Evolutionary conservation across 2,888 invertebrate species (phyloP).

Genomic region (Megastigmus dorsalis): DNA sequence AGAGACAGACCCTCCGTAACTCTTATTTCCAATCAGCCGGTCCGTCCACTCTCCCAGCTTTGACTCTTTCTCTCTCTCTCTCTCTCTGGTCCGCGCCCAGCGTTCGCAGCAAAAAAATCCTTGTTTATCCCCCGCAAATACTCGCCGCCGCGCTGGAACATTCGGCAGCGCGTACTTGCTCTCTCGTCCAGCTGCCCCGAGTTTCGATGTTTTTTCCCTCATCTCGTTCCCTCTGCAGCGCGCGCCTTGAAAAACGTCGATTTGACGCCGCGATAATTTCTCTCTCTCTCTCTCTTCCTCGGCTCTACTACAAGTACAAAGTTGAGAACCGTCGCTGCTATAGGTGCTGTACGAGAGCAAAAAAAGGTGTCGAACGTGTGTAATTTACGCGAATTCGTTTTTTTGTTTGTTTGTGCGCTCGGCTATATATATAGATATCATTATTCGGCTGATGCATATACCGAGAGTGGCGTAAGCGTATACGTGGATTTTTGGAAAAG

Average conservation of each 20-base stretch:
- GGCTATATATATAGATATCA: no score
- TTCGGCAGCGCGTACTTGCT: no score
- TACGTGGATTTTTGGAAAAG: no score
- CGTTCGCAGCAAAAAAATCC: constrained; percentile 24
- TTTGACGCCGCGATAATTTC: constrained; percentile 1
- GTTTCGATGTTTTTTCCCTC: constrained; percentile 18
- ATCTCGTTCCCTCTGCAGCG: not conserved
- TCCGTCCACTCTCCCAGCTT: not conserved
- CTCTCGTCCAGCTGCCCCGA: not conserved
- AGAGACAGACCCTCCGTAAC: constrained; percentile 20
- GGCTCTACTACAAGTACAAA: no score
- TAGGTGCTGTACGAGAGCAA: no score
- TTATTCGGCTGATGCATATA: no score
- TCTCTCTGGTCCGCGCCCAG: constrained; percentile 21
- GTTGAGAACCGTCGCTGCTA: no score
- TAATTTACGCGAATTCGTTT: no score
- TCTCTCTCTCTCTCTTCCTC: not conserved
- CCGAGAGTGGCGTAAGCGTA: no score
- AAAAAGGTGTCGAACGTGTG: no score
- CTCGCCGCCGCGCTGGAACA: not conserved
- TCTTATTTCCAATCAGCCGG: constrained; percentile 55
- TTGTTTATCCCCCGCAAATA: constrained; percentile 50
- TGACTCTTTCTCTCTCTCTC: constrained; percentile 26
- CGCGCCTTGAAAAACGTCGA: constrained; percentile 19
- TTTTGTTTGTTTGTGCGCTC: no score